Evolutionary conservation across 2,113 vertebrate genomes (phyloP).

Genomic region (Ursus arctos): DNA sequence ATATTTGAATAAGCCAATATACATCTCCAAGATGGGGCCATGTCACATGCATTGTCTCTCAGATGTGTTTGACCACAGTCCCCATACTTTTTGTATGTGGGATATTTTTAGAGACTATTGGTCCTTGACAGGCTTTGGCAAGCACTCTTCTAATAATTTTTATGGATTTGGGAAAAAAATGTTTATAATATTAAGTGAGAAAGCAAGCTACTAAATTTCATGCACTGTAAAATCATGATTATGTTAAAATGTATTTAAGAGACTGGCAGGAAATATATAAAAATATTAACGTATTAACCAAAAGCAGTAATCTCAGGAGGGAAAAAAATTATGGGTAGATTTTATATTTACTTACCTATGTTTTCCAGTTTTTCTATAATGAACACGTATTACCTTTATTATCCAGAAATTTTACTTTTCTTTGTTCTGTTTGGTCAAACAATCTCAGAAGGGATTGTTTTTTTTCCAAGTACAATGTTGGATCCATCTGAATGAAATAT

Average conservation of each 20-base stretch:
- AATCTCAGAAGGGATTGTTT: not conserved
- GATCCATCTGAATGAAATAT: conserved; percentile 39
- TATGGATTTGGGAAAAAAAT: conserved; percentile 25
- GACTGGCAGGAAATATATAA: conserved; percentile 20
- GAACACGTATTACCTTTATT: not conserved
- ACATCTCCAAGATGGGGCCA: no score
- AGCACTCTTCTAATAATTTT: not conserved
- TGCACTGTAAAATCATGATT: conserved; percentile 57
- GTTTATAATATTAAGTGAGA: conserved; percentile 59
- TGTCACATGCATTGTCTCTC: not conserved
- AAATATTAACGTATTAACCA: conserved; percentile 37
- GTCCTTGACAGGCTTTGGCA: not conserved
- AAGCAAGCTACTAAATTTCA: conserved; percentile 49
- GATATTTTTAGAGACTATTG: not conserved
- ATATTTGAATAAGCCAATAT: not conserved
- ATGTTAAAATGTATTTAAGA: conserved; percentile 62
- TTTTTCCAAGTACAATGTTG: not conserved
- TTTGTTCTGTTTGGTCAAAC: conserved; percentile 17
- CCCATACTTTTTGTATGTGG: not conserved
- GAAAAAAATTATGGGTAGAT: not conserved
- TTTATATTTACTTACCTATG: not conserved
- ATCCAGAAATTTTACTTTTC: not conserved
- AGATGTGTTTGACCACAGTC: not conserved
- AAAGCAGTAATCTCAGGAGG: not conserved
- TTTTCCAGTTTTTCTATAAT: not conserved